phyloP scores from a whole-genome alignment of 2,888 invertebrate genomes.

The Mesorhabditis belari region DNA sequence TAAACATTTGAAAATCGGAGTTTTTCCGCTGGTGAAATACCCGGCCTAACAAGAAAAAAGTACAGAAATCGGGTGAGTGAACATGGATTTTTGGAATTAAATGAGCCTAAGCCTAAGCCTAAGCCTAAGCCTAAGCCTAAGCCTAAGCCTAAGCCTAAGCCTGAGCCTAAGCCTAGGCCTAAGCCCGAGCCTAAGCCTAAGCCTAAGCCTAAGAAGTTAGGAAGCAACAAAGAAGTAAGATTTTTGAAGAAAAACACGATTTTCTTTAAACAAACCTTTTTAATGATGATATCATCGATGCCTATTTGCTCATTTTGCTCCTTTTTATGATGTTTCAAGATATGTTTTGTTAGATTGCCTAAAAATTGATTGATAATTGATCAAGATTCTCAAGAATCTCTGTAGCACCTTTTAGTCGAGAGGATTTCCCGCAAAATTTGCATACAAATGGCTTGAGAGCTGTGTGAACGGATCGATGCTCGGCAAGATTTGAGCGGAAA shows the following conservation, averaged over 20 bases:
- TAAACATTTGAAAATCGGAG: neutral
- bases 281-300: conserved; percentile 53
- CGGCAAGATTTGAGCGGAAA: conserved; percentile 53
- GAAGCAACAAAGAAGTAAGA: too few species aligned
- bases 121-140: too few species aligned
- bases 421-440: conserved; percentile 52
- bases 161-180: too few species aligned
- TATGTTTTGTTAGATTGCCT: conserved; percentile 54
- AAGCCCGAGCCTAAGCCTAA: too few species aligned
- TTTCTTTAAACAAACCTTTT: conserved; percentile 38
- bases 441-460: conserved; percentile 52
- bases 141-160: too few species aligned
- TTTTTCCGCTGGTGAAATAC: neutral
- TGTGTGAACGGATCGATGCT: conserved; percentile 53
- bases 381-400: neutral
- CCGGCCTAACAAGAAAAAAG: too few species aligned
- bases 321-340: conserved; percentile 52
- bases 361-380: conserved; percentile 12
- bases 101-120: too few species aligned
- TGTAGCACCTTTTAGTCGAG: conserved; percentile 48
- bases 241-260: too few species aligned
- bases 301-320: conserved; percentile 50
- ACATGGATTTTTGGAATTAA: too few species aligned
- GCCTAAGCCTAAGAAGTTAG: too few species aligned
- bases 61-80: too few species aligned